Base-by-base conservation (phyloP, 2,797 vertebrate species). In the Mormyrops attenuatus region DNA sequence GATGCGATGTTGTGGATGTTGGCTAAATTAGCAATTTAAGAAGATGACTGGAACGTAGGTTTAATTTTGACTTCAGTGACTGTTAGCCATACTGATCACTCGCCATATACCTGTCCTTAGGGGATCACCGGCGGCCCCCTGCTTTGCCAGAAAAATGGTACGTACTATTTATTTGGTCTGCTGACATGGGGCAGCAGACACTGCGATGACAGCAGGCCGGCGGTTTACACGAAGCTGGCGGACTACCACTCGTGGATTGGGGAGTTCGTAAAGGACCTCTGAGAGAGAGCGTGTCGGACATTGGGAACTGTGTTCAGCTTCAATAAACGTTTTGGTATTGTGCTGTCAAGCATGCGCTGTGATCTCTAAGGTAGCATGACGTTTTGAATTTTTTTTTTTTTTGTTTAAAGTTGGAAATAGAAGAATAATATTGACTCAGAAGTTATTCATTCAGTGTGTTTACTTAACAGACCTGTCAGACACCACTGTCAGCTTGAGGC, bases 161-260 rank as follows among this genome's bases (percentile, higher is more conserved):
- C 85, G 57, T 96, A 94, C 93, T 94, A 94, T 92, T 93, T 96
- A 87, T 95, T 95, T 69, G 96, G 95, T 0, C 8, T 96, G 88
- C 63, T 93, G 20, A 92, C 95, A 2, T 94, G 95, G 93, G 93
- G 94, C 30, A 92, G 92, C 89, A 89, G 73, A 7, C 88, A 4
- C 0, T 96, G 95, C 26, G 87, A 93, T 0, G 50, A 73, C 0
- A 13, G 87, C 57, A 95, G 91, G 89, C 95, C 95, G 0, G 92
- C 95, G 8, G 41, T 96, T 30, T 96, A 95, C 89, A 93, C 94
- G 5, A 92, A 90, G 53, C 15, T 95, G 0, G 89, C 94, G 0
- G 91, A 91, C 6, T 94, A 91, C 69, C 41, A 88, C 0, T 50
- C 91, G 0, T 96, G 95, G 95, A 95, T 95, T 88, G 85, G 15